A percentile compares a stretch with the other conserved stretches of the same genome.
Evolutionary conservation across 2,888 invertebrate genomes (phyloP).

Genomic region (Trichogramma dendrolimi): DNA sequence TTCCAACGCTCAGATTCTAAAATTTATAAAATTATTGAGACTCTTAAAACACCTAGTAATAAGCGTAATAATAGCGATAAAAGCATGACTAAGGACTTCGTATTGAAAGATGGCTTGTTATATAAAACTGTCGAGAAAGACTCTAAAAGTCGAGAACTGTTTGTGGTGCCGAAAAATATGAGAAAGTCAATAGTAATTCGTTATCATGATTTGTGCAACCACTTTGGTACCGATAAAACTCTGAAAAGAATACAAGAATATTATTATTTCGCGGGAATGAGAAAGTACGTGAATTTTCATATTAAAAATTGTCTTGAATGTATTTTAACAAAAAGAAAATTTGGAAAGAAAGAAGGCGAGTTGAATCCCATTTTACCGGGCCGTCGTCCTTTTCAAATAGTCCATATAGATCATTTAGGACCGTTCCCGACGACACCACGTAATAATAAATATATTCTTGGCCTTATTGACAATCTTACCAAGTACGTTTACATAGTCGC

Average conservation of each 20-base stretch:
- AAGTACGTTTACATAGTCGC: constrained; percentile 24
- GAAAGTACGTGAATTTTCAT: constrained; percentile 25
- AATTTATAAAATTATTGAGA: not conserved
- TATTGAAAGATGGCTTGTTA: constrained; percentile 4
- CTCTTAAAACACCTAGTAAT: not conserved
- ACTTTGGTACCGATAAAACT: constrained; percentile 12
- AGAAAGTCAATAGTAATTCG: constrained; percentile 8
- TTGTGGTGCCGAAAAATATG: constrained; percentile 11
- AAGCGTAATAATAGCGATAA: not conserved
- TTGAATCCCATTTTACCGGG: constrained; percentile 31
- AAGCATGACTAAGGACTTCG: not conserved
- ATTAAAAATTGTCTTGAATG: constrained; percentile 29
- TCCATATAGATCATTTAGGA: constrained; percentile 29
- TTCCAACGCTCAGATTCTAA: constrained; percentile 9
- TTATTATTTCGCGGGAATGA: constrained; percentile 27
- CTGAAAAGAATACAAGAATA: constrained; percentile 7
- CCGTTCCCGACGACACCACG: constrained; percentile 20
- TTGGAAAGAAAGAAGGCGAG: constrained; percentile 24
- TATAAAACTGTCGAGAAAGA: not conserved
- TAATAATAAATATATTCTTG: constrained; percentile 12
- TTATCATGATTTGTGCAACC: constrained; percentile 7
- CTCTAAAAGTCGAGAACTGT: not conserved
- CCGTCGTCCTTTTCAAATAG: constrained; percentile 24
- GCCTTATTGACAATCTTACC: constrained; percentile 20
- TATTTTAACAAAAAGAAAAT: constrained; percentile 20